Conservation (phyloP, 1,140 invertebrate genomes). For the Meteorus sp. region DNA sequence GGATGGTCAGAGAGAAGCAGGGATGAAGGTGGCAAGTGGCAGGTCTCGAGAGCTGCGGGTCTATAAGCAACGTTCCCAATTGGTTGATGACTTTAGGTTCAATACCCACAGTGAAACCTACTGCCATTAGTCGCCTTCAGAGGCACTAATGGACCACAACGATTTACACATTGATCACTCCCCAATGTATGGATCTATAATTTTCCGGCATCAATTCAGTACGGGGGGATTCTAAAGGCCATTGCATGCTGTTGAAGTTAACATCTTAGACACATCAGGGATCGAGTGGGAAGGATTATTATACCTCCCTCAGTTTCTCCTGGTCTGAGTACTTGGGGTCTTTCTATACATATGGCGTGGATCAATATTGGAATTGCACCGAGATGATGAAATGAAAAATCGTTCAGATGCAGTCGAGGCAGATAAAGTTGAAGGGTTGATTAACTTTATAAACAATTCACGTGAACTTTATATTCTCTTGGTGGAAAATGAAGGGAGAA, state of each 20-base stretch:
- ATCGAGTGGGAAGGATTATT: background rate
- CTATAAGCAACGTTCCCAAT: constrained; percentile 3
- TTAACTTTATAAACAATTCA: background rate
- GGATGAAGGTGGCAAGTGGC: background rate
- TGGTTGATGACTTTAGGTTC: constrained; percentile 24
- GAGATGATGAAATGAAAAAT: too few species aligned
- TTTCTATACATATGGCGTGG: too few species aligned
- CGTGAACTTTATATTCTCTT: background rate
- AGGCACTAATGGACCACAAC: constrained; percentile 27
- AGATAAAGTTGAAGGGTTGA: too few species aligned
- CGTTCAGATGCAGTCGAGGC: too few species aligned
- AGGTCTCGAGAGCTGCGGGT: background rate
- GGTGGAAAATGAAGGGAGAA: background rate
- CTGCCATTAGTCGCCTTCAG: constrained; percentile 26
- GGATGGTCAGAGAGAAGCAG: background rate
- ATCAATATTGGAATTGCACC: too few species aligned
- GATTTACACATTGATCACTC: constrained; percentile 26
- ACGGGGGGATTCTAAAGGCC: constrained; percentile 12
- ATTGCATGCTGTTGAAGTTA: background rate
- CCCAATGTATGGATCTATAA: constrained; percentile 16
- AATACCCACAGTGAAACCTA: constrained; percentile 20
- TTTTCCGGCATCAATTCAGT: constrained; percentile 21
- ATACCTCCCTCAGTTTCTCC: background rate
- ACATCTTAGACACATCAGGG: background rate
- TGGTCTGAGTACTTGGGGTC: background rate